Conservation (phyloP, 35 echinoderm and acorn worm genomes). For the Anneissia japonica region DNA sequence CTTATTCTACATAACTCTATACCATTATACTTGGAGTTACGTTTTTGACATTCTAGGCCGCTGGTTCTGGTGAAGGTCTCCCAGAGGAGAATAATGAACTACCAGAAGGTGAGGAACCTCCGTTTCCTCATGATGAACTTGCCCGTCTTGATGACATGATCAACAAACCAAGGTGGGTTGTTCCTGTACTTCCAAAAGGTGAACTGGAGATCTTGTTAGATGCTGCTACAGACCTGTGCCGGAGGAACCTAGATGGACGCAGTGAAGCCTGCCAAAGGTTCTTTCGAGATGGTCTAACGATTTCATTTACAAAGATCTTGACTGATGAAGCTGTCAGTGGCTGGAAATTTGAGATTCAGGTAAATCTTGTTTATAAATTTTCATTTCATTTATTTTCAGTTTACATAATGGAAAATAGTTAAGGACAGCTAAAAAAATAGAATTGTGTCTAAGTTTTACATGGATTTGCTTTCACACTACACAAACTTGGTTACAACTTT, state of each 20-base stretch:
- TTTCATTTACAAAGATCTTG: slow-evolving; percentile 96
- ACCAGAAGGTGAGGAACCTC: slow-evolving; percentile 50
- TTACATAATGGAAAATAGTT: neutral
- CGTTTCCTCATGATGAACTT: slow-evolving; percentile 73
- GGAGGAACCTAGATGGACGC: slow-evolving; percentile 73
- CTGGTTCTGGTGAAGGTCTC: neutral
- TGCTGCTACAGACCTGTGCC: slow-evolving; percentile 81
- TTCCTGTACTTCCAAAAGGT: slow-evolving; percentile 93
- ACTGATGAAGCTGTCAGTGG: slow-evolving; percentile 98
- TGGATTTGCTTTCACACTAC: too few species aligned
- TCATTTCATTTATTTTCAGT: neutral
- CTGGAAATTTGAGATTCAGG: slow-evolving; percentile 99
- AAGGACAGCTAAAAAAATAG: neutral
- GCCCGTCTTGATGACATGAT: slow-evolving; percentile 89
- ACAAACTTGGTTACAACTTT: too few species aligned
- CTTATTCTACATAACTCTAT: too few species aligned
- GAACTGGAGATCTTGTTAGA: slow-evolving; percentile 97
- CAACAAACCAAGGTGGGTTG: slow-evolving; percentile 95
- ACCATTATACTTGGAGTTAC: too few species aligned
- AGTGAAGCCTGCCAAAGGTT: slow-evolving; percentile 95
- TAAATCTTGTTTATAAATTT: slow-evolving; percentile 10
- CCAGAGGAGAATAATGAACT: slow-evolving; percentile 53
- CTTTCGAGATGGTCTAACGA: slow-evolving; percentile 93
- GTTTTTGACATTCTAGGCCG: neutral
- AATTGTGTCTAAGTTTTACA: neutral